phyloP scores from a whole-genome alignment of 2,113 vertebrate genomes.

The Butorides virescens region DNA sequence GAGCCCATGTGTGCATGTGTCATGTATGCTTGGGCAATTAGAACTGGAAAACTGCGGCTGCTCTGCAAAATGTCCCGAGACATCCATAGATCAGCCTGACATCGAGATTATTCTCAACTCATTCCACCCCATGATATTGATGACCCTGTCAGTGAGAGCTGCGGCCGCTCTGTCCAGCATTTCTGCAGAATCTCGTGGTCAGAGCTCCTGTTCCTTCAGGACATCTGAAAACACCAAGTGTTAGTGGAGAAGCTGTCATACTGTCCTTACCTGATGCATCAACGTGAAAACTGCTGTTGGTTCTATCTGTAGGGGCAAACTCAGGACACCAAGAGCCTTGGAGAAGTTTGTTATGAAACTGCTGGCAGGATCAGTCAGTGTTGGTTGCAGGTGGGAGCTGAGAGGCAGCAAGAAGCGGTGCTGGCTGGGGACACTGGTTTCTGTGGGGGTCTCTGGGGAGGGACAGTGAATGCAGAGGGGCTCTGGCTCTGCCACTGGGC shows the following conservation, averaged over 20 bases:
- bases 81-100: neutral
- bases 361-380: neutral
- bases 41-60: neutral
- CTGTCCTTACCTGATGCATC: neutral
- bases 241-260: neutral
- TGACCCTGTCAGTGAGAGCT: neutral
- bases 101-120: neutral
- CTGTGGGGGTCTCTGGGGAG: rapidly evolving
- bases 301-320: neutral
- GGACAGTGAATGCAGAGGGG: neutral
- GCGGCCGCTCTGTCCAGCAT: rapidly evolving
- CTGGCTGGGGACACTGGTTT: neutral
- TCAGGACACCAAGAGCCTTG: neutral
- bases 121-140: neutral
- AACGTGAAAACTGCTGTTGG: neutral
- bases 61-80: neutral
- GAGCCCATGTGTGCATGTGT: neutral
- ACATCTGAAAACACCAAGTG: neutral
- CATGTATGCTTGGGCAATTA: neutral
- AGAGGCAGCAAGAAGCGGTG: rapidly evolving
- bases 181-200: neutral
- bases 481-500: neutral
- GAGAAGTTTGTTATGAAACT: neutral
- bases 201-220: neutral
- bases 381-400: neutral